A percentile compares a stretch with the other conserved stretches of the same genome.
These are phyloP conservation scores for Streblospio benedicti DNA, from an alignment of 1,140 invertebrate genomes.

Conservation along the genomic window DNA sequence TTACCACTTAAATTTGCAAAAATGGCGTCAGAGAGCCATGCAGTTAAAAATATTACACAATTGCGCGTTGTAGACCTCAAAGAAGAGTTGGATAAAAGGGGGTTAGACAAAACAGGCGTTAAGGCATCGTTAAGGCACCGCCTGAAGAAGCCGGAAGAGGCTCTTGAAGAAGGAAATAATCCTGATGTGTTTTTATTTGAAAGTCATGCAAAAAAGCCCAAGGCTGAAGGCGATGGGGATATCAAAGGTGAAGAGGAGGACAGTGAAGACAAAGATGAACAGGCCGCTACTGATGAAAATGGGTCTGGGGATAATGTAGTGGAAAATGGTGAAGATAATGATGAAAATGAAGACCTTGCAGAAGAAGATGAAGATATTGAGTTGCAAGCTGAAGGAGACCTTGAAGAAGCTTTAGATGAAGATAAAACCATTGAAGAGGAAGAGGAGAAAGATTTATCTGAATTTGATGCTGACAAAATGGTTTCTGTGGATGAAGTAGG, in stretches of 20 bases:
- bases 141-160: constrained; percentile 64
- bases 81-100: constrained; percentile 76
- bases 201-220: constrained; percentile 24
- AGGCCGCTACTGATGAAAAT: not conserved
- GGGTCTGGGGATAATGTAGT: constrained; percentile 9
- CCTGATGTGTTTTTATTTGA: constrained; percentile 67
- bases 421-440: no score
- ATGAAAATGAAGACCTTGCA: not conserved
- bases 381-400: no score
- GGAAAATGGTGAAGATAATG: constrained; percentile 14
- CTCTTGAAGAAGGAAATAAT: constrained; percentile 66
- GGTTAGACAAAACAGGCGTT: constrained; percentile 77
- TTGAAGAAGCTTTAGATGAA: no score
- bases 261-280: constrained; percentile 31
- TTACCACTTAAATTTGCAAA: no score
- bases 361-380: not conserved
- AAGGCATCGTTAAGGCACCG: constrained; percentile 78
- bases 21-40: constrained; percentile 28
- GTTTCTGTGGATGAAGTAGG: no score
- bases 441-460: no score
- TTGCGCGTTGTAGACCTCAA: constrained; percentile 81
- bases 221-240: constrained; percentile 8
- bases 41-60: constrained; percentile 61
- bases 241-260: constrained; percentile 14
- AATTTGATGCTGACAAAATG: no score